A percentile compares a stretch with the other conserved stretches of the same genome.
phyloP scores from a whole-genome alignment of 2,888 invertebrate genomes.

The Tyria jacobaeae region DNA sequence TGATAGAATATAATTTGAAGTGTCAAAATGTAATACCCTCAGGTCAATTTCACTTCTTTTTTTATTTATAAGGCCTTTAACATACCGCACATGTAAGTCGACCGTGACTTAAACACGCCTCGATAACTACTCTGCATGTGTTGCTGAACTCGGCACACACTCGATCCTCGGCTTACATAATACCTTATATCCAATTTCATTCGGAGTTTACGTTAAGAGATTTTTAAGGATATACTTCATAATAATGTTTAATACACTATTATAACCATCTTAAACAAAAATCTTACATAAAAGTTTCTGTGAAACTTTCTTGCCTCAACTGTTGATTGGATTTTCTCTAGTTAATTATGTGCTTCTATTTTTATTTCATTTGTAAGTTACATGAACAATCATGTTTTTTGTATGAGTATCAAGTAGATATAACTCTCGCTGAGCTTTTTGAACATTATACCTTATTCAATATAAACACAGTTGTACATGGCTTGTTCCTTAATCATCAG shows the following conservation, averaged over 20 bases:
- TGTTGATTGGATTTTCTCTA: conserved; percentile 32
- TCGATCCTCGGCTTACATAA: not conserved
- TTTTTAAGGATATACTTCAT: not conserved
- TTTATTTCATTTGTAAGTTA: not conserved
- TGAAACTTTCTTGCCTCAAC: conserved; percentile 13
- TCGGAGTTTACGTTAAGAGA: not conserved
- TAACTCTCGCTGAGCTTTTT: no score
- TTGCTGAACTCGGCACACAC: no score
- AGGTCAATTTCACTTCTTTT: conserved; percentile 36
- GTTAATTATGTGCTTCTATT: conserved; percentile 5
- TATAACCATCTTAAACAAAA: not conserved
- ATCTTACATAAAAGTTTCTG: conserved; percentile 16
- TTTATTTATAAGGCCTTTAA: conserved; percentile 32
- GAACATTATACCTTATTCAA: no score
- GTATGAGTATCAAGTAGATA: not conserved
- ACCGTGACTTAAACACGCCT: conserved; percentile 3
- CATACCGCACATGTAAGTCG: conserved; percentile 33
- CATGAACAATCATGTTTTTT: not conserved
- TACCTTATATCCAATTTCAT: not conserved
- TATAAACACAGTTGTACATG: no score
- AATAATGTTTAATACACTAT: not conserved
- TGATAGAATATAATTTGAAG: conserved; percentile 38
- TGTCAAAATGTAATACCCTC: conserved; percentile 47
- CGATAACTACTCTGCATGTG: not conserved
- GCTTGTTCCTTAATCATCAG: no score